phyloP scores from a whole-genome alignment of 2,113 vertebrate genomes.

The Hoplias malabaricus region DNA sequence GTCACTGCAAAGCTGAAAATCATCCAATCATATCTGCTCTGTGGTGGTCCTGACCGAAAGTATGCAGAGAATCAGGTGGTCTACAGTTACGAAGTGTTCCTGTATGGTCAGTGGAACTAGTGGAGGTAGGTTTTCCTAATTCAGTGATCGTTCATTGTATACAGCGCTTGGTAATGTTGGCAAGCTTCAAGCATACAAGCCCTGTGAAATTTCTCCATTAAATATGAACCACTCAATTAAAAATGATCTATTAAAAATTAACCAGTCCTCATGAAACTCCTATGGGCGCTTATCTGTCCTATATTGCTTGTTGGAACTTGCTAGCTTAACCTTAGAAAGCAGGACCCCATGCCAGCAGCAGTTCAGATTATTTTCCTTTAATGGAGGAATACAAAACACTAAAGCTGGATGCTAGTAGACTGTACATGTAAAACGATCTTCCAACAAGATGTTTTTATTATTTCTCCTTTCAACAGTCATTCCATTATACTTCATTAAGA shows the following conservation, averaged over 20 bases:
- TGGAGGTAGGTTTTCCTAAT: no score
- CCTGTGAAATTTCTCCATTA: background rate
- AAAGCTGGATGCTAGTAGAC: background rate
- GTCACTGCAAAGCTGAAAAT: no score
- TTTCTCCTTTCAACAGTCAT: conserved; percentile 67
- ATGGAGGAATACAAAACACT: background rate
- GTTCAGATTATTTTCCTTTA: background rate
- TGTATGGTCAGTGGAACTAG: no score
- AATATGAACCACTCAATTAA: background rate
- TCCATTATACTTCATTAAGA: conserved; percentile 80
- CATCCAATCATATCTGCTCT: no score
- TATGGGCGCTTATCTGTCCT: background rate
- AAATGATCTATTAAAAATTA: background rate
- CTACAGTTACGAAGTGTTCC: no score
- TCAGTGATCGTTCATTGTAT: no score
- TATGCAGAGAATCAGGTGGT: no score
- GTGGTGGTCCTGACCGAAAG: no score
- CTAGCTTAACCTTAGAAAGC: background rate
- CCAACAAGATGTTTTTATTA: background rate
- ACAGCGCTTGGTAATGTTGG: background rate
- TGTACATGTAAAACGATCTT: background rate
- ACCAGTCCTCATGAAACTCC: background rate
- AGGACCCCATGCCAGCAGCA: background rate
- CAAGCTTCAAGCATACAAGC: background rate
- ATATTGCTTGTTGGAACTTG: background rate